Percentiles rank a stretch among this genome's conserved stretches.
phyloP scores from a whole-genome alignment of 2,888 invertebrate species.

The Neria commutata region DNA sequence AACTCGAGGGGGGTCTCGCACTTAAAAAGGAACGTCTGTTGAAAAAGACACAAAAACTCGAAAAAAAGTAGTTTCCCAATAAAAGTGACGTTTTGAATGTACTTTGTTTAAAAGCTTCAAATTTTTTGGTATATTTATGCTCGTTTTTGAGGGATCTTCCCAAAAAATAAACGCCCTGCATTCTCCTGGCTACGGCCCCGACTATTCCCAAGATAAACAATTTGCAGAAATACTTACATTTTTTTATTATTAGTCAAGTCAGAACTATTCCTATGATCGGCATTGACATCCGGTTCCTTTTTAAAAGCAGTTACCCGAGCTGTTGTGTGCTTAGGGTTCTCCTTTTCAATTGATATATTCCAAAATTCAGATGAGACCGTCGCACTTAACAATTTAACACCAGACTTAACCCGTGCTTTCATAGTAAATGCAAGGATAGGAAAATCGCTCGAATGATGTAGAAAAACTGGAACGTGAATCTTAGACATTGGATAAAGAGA shows the following conservation, averaged over 20 bases:
- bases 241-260: slow-evolving; percentile 5
- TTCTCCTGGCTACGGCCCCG: too few species aligned
- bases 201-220: too few species aligned
- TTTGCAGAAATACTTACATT: slow-evolving; percentile 5
- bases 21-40: too few species aligned
- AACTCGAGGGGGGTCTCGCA: too few species aligned
- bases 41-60: too few species aligned
- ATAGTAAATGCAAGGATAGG: slow-evolving; percentile 82
- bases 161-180: too few species aligned
- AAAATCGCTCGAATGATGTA: slow-evolving; percentile 73
- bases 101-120: too few species aligned
- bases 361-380: slow-evolving; percentile 78
- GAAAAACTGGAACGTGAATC: slow-evolving; percentile 88
- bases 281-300: slow-evolving; percentile 64
- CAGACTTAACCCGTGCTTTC: slow-evolving; percentile 90
- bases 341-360: slow-evolving; percentile 83
- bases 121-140: too few species aligned
- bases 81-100: too few species aligned
- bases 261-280: slow-evolving; percentile 35
- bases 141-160: too few species aligned
- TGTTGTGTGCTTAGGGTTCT: slow-evolving; percentile 83
- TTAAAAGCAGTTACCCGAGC: slow-evolving; percentile 87
- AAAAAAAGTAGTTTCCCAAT: too few species aligned
- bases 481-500: slow-evolving; percentile 88
- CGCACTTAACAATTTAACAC: slow-evolving; percentile 82